phyloP scores from a whole-genome alignment of 2,113 vertebrate species.

The Aspiorhynchus laticeps region DNA sequence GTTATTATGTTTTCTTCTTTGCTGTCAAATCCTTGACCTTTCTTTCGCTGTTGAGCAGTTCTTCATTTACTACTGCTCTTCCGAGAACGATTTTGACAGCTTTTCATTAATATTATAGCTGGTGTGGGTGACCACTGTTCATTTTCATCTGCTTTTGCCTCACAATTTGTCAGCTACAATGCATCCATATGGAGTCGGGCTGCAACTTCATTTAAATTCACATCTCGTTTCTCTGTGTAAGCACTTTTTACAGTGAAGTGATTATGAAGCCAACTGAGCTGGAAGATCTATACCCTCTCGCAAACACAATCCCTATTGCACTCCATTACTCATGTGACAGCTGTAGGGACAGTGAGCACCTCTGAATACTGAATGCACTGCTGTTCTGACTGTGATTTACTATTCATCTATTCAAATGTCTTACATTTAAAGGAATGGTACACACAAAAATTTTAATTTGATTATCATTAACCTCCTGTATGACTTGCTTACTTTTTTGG shows the following conservation, averaged over 20 bases:
- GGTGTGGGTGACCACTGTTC: neutral
- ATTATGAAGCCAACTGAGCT: conserved; percentile 7
- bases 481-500: too few relatives aligned
- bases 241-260: conserved; percentile 24
- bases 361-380: neutral
- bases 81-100: neutral
- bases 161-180: neutral
- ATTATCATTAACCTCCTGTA: too few relatives aligned
- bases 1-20: neutral
- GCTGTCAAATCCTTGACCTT: neutral
- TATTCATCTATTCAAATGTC: neutral
- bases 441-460: too few relatives aligned
- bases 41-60: neutral
- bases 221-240: conserved; percentile 3
- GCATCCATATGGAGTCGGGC: neutral
- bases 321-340: conserved; percentile 3
- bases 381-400: neutral
- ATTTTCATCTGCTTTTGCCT: neutral
- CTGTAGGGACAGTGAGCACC: neutral
- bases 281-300: neutral
- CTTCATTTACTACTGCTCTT: neutral
- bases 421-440: neutral
- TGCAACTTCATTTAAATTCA: conserved; percentile 35
- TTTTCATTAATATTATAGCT: conserved; percentile 3
- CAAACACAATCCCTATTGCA: neutral